These are phyloP conservation scores for Syngnathus typhle DNA, from an alignment of 2,113 vertebrate genomes.

Conservation along the genomic window DNA sequence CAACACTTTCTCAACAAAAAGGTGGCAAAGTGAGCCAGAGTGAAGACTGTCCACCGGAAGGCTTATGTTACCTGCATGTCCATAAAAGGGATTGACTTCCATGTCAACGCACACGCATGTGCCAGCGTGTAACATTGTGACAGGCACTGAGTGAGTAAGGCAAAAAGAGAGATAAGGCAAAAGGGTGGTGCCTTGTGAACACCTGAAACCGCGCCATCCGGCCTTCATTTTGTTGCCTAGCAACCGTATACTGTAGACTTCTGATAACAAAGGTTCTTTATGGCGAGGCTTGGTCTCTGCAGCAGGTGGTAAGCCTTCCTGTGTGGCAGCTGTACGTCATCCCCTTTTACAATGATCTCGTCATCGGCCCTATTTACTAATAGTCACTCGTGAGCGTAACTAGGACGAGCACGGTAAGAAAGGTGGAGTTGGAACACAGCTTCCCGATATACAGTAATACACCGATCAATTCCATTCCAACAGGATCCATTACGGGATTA, in stretches of 20 bases:
- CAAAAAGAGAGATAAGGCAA: conserved; percentile 36
- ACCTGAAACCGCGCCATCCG: conserved; percentile 30
- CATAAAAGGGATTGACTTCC: conserved; percentile 51
- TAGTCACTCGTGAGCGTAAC: conserved; percentile 1
- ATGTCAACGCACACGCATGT: background rate
- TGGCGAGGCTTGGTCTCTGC: conserved; percentile 19
- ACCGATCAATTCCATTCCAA: background rate
- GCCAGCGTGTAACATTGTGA: conserved; percentile 22
- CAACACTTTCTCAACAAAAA: background rate
- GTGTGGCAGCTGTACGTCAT: conserved; percentile 30
- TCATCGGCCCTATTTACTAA: conserved; percentile 1
- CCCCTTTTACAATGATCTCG: conserved; percentile 30
- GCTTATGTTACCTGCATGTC: conserved; percentile 22
- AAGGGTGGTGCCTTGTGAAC: conserved; percentile 14
- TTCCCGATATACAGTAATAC: background rate
- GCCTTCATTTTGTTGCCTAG: conserved; percentile 25
- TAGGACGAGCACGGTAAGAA: background rate
- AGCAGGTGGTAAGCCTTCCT: conserved; percentile 41
- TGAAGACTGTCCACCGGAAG: conserved; percentile 9
- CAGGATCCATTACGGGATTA: too few species aligned
- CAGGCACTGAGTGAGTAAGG: conserved; percentile 29
- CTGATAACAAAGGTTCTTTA: conserved; percentile 29
- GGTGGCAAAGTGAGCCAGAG: background rate
- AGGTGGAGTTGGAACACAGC: background rate
- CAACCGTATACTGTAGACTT: conserved; percentile 7